These are phyloP conservation scores for Lathronympha strigana DNA, from an alignment of 2,888 invertebrate species.

Conservation along the genomic window DNA sequence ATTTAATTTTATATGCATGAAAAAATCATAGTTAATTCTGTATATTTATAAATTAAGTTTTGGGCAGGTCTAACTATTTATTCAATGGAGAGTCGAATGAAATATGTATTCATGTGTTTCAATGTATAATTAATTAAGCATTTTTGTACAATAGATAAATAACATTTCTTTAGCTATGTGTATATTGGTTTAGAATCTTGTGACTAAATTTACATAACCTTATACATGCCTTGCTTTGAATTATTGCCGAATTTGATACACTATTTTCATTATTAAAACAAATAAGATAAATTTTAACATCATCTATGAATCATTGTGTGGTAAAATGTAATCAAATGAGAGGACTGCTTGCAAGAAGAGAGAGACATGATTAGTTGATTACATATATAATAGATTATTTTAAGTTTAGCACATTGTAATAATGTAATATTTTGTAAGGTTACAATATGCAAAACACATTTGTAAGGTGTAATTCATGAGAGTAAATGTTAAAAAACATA, in stretches of 20 bases:
- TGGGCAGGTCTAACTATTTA: constrained; percentile 30
- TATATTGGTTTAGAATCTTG: constrained; percentile 31
- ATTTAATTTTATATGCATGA: constrained; percentile 10
- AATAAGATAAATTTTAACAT: constrained; percentile 30
- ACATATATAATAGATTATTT: constrained; percentile 77
- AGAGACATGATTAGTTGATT: constrained; percentile 77
- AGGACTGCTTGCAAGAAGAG: constrained; percentile 78
- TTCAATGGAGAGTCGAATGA: constrained; percentile 22
- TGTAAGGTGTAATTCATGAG: constrained; percentile 82
- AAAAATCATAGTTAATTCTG: constrained; percentile 25
- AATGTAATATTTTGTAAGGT: constrained; percentile 79
- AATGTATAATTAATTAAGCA: constrained; percentile 37
- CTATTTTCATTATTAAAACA: constrained; percentile 20
- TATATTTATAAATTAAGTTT: constrained; percentile 22
- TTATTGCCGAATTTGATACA: constrained; percentile 26
- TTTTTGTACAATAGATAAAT: constrained; percentile 39
- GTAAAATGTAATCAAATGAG: constrained; percentile 55
- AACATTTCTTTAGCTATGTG: constrained; percentile 35
- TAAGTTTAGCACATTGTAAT: constrained; percentile 83
- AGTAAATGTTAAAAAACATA: constrained; percentile 79
- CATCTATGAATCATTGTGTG: constrained; percentile 32
- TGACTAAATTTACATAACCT: constrained; percentile 24
- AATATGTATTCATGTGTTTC: constrained; percentile 31
- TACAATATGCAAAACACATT: constrained; percentile 81
- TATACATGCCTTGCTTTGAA: constrained; percentile 34